These are phyloP conservation scores for Dicaeum eximium DNA, from an alignment of 2,113 vertebrate genomes.

Conservation along the genomic window DNA sequence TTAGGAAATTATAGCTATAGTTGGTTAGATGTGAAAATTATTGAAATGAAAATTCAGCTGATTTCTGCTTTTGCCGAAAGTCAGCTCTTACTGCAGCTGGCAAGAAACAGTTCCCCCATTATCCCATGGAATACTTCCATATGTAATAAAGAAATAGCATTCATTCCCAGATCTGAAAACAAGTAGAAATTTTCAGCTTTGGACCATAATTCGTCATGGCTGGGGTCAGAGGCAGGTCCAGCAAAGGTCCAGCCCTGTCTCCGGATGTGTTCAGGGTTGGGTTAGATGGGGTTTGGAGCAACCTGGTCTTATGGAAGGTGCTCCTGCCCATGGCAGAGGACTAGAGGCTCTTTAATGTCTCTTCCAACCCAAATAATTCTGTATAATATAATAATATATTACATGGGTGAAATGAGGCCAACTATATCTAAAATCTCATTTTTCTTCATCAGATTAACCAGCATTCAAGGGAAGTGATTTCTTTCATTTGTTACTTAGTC, in stretches of 20 bases:
- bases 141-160: neutral
- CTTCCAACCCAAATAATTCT: neutral
- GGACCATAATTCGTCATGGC: neutral
- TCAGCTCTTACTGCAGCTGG: neutral
- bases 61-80: neutral
- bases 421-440: neutral
- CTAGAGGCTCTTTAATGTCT: neutral
- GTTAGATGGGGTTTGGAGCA: neutral
- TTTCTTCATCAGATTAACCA: neutral
- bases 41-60: neutral
- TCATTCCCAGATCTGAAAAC: neutral
- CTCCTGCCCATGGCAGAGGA: neutral
- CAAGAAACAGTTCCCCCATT: neutral
- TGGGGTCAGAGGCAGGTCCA: neutral
- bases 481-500: neutral
- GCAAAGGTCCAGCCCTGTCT: neutral
- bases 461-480: neutral
- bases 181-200: neutral
- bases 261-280: neutral
- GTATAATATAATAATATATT: neutral
- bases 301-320: neutral
- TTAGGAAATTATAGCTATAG: neutral
- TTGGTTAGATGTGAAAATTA: neutral
- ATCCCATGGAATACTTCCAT: neutral
- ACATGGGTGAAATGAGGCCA: neutral